Evolutionary conservation across 2,113 vertebrate genomes (phyloP), one percentile per base, ranked within the genome.

Genomic region (Tragelaphus buxtoni): DNA sequence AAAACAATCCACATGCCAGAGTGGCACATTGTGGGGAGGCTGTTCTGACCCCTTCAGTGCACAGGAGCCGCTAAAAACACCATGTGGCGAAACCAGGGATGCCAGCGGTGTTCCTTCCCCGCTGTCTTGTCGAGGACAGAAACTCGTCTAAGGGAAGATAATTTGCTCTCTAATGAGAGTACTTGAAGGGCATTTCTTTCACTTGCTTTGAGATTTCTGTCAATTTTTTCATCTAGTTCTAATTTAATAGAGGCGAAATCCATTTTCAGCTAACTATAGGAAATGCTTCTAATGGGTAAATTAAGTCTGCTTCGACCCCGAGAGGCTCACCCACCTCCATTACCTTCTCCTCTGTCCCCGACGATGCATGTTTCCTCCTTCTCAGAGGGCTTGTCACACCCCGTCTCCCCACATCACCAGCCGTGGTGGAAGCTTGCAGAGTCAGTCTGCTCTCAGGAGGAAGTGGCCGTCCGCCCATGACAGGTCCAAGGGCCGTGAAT

Each of bases 161-260:
- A 96, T 97, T 96, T 90, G 22, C 63, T 94, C 86, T 93, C 35
- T 91, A 96, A 95, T 72, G 55, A 95, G 74, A 95, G 79, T 20
- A 55, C 49, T 81, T 69, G 51, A 94, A 97, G 83, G 92, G 35
- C 42, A 63, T 97, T 97, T 97, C 89, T 96, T 94, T 97, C 91
- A 88, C 90, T 92, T 49, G 83, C 91, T 81, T 96, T 95, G 93
- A 97, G 93, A 93, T 87, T 65, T 51, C 96, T 94, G 90, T 96
- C 96, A 91, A 87, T 95, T 97, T 97, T 95, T 97, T 97, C 58
- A 94, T 96, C 92, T 32, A 84, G 45, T 90, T 97, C 96, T 94
- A 95, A 55, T 77, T 91, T 96, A 96, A 97, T 97, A 82, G 79
- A 80, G 83, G 91, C 58, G 9, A 80, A 90, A 80, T 92, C 61